These are phyloP conservation scores for Allygus modestus DNA, from an alignment of 2,888 invertebrate species.

Conservation along the genomic window DNA sequence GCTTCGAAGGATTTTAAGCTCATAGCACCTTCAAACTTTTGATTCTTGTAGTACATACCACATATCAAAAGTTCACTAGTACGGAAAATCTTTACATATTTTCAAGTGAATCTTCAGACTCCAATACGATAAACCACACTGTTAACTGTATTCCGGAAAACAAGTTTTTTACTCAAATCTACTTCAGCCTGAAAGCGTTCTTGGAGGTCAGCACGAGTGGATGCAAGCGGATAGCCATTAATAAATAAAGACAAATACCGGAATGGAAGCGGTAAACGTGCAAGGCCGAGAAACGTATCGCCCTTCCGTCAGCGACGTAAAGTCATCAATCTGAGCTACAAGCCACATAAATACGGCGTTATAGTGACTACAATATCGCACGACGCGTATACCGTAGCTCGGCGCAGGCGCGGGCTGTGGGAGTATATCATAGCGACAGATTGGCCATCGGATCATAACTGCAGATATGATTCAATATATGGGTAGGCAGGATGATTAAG, in stretches of 20 bases:
- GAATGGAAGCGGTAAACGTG: neutral
- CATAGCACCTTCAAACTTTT: too few species aligned
- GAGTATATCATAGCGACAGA: constrained; percentile 17
- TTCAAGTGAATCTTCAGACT: too few species aligned
- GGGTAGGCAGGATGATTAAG: neutral
- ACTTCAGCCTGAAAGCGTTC: too few species aligned
- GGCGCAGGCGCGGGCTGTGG: neutral
- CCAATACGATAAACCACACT: too few species aligned
- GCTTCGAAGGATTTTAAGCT: too few species aligned
- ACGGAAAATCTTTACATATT: too few species aligned
- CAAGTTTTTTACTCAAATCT: too few species aligned
- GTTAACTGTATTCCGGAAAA: too few species aligned
- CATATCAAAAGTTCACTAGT: too few species aligned
- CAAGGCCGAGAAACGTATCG: neutral
- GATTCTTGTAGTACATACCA: too few species aligned
- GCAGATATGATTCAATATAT: neutral
- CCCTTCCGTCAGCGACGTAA: neutral
- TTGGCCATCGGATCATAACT: constrained; percentile 16
- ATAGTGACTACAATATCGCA: constrained; percentile 8
- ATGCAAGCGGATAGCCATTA: neutral
- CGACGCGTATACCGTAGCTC: neutral
- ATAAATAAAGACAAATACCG: neutral
- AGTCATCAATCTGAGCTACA: neutral
- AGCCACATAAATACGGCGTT: constrained; percentile 19
- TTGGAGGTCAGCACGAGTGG: too few species aligned